phyloP scores from a whole-genome alignment of 2,888 invertebrate genomes.

The Cantharis lateralis region DNA sequence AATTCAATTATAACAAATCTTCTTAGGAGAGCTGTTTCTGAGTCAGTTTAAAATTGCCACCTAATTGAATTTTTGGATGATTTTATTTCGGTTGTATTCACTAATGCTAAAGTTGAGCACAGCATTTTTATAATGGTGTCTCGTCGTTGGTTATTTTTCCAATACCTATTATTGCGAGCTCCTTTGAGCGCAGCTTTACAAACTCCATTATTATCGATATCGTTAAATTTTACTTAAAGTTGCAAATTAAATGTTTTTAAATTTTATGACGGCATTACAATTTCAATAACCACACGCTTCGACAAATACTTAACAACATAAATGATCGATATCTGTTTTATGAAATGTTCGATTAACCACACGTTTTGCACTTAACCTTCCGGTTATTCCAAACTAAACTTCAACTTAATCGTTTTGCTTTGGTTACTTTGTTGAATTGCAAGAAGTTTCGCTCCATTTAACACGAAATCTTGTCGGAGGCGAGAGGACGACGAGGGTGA shows the following conservation, averaged over 20 bases:
- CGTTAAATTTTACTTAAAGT: background rate
- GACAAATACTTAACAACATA: background rate
- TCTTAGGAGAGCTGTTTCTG: slow-evolving; percentile 38
- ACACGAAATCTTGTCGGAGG: background rate
- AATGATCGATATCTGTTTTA: background rate
- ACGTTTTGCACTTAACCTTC: background rate
- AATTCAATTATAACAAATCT: slow-evolving; percentile 50
- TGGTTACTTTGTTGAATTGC: background rate
- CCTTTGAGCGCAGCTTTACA: background rate
- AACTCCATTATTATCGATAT: background rate
- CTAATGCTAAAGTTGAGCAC: slow-evolving; percentile 42
- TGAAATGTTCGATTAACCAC: background rate
- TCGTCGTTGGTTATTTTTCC: background rate
- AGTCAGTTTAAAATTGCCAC: slow-evolving; percentile 46
- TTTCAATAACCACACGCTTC: background rate
- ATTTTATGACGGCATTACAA: background rate
- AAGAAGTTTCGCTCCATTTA: background rate
- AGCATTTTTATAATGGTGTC: slow-evolving; percentile 44
- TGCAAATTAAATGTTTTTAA: background rate
- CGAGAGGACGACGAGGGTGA: background rate
- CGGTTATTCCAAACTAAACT: background rate
- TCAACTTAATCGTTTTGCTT: background rate
- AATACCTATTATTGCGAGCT: background rate
- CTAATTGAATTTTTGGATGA: slow-evolving; percentile 49
- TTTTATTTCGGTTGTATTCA: slow-evolving; percentile 46